Base-by-base conservation (phyloP, 2,797 vertebrate species). In the Erpetoichthys calabaricus region DNA sequence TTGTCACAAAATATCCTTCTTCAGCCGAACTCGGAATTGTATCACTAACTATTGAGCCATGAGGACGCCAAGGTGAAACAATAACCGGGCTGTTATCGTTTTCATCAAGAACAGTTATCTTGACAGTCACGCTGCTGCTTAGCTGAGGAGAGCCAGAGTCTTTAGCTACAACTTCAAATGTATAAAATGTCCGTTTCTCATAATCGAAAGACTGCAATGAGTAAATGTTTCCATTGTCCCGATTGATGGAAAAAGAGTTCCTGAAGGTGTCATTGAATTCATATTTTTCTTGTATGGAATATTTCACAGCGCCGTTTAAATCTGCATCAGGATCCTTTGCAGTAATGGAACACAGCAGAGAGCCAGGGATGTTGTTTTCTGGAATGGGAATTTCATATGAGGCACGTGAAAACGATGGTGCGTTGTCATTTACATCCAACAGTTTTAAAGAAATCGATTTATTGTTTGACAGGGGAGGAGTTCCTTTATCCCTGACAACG, bases 21-120 rank as follows among this genome's bases (percentile, higher is more conserved):
- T 94, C 83, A 2, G 91, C 91, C 0, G 87, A 91, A 1, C 90
- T 86, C 0, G 91, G 89, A 10, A 93, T 88, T 64, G 91, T 73
- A 67, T 97, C 91, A 0, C 86, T 86, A 3, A 91, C 89, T 1
- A 88, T 74, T 0, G 90, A 89, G 5, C 89, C 46, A 4, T 60
- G 59, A 41, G 59, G 45, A 42, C 59, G 53, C 59, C 59, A 60
- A 4, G 54, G 54, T 47, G 59, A 56, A n/a, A 56, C 54, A 2
- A 56, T 60, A 25, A 60, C 51, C 5, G 59, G 59, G 8, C 42
- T 57, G 44, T 64, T 61, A 9, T 64, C 59, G 50, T 64, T 61
- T 25, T 58, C 46, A 45, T 61, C 59, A 25, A 56, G 43, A 25
- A 63, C 53, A 7, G 56, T 56, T 3, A 59, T 47, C 8, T 56